These are phyloP conservation scores for Papilio gigon DNA, from an alignment of 2,888 invertebrate species.

Conservation along the genomic window DNA sequence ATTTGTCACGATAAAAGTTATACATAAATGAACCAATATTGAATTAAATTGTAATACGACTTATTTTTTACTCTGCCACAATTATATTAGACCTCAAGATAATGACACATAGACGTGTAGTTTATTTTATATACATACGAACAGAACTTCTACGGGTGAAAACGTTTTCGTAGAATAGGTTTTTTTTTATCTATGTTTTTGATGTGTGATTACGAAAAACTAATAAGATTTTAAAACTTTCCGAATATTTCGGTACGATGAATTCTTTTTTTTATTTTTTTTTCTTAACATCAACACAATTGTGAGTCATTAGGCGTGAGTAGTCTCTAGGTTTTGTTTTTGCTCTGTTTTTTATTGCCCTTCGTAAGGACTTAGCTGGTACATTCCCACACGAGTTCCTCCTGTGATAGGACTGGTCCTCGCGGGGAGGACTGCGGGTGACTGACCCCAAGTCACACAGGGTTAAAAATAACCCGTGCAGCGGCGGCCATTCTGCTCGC, in stretches of 20 bases:
- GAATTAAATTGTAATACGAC: not conserved
- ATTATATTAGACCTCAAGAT: not conserved
- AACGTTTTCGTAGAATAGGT: not conserved
- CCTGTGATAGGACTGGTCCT: constrained; percentile 78
- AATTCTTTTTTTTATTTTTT: not conserved
- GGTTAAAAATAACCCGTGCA: constrained; percentile 81
- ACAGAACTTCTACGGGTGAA: not conserved
- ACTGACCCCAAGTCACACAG: constrained; percentile 78
- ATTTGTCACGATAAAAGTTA: constrained; percentile 3
- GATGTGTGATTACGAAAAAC: not conserved
- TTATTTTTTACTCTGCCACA: not conserved
- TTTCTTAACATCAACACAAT: not conserved
- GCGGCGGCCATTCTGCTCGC: constrained; percentile 79
- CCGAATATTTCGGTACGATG: not conserved
- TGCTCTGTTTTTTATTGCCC: constrained; percentile 53
- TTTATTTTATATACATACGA: not conserved
- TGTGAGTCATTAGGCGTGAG: constrained; percentile 45
- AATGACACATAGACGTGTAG: not conserved
- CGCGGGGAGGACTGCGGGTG: constrained; percentile 77
- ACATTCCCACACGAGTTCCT: constrained; percentile 80
- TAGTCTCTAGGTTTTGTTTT: constrained; percentile 43
- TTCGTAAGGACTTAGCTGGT: constrained; percentile 58
- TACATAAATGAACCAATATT: not conserved
- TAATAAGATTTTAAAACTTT: not conserved
- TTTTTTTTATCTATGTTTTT: not conserved